Conservation (phyloP, 2,888 invertebrate species). For the Spialia ferax region DNA sequence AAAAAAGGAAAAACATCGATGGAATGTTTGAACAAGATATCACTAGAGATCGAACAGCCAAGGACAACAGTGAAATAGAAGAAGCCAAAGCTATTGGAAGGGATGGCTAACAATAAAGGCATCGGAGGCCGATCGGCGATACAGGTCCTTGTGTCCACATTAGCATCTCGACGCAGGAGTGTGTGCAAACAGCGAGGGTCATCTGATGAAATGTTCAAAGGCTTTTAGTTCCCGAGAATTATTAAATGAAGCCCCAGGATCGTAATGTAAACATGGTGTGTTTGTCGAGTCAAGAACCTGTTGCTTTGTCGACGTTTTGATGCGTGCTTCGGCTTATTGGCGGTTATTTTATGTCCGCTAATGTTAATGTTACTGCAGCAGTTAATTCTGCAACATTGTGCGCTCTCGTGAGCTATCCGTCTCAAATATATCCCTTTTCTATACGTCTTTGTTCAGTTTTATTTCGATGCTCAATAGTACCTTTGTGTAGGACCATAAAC, state of each 20-base stretch:
- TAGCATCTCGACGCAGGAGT: conserved; percentile 85
- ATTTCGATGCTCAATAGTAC: conserved; percentile 50
- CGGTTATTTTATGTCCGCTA: conserved; percentile 83
- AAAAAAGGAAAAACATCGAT: conserved; percentile 40
- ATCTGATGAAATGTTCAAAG: conserved; percentile 87
- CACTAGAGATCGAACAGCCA: conserved; percentile 73
- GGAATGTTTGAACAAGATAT: conserved; percentile 71
- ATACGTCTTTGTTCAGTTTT: conserved; percentile 54
- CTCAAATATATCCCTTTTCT: conserved; percentile 49
- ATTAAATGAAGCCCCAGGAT: conserved; percentile 86
- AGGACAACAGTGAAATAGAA: conserved; percentile 75
- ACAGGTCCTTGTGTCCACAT: conserved; percentile 86
- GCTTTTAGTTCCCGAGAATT: conserved; percentile 87
- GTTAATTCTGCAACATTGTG: conserved; percentile 79
- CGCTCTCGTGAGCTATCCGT: conserved; percentile 49
- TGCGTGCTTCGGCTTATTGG: conserved; percentile 82
- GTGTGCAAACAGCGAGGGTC: conserved; percentile 85
- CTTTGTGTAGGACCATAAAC: conserved; percentile 49
- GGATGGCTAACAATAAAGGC: conserved; percentile 77
- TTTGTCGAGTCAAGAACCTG: conserved; percentile 83
- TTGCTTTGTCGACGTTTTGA: conserved; percentile 83
- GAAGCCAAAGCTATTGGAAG: conserved; percentile 73
- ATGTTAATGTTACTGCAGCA: conserved; percentile 77
- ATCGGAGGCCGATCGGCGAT: conserved; percentile 83
- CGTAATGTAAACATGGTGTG: conserved; percentile 83